A percentile compares a stretch with the other conserved stretches of the same genome.
Conservation (phyloP, 2,888 invertebrate species). For the Catocala sponsa region DNA sequence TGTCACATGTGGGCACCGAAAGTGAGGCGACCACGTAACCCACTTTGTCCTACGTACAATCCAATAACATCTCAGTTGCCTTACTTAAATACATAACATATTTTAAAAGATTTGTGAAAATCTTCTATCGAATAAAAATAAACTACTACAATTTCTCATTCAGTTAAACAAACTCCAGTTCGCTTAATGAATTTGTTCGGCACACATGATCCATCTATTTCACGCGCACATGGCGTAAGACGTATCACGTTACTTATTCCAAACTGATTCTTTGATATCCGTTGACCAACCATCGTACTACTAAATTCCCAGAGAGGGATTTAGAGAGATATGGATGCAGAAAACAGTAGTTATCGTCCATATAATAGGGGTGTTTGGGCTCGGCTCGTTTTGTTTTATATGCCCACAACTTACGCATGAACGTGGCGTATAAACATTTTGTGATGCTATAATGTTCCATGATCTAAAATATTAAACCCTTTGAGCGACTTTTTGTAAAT, state of each 20-base stretch:
- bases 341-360: constrained; percentile 26
- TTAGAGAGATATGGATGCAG: constrained; percentile 15
- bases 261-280: constrained; percentile 33
- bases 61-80: too few species aligned
- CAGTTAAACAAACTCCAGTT: constrained; percentile 31
- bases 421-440: constrained; percentile 26
- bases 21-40: too few species aligned
- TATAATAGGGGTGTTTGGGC: constrained; percentile 25
- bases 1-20: too few species aligned
- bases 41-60: too few species aligned
- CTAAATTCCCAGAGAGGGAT: constrained; percentile 7
- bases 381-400: constrained; percentile 33
- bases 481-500: constrained; percentile 6
- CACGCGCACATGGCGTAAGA: constrained; percentile 66
- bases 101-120: too few species aligned
- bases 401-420: constrained; percentile 22
- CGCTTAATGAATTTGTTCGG: constrained; percentile 55
- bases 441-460: constrained; percentile 24
- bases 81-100: too few species aligned
- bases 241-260: constrained; percentile 52
- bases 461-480: constrained; percentile 17
- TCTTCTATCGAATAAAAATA: too few species aligned
- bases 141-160: not conserved
- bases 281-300: constrained; percentile 41
- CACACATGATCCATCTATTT: constrained; percentile 69